Evolutionary conservation across 53 echinoderm and acorn worm species (phyloP).

Genomic region (Arbacia lixula): DNA sequence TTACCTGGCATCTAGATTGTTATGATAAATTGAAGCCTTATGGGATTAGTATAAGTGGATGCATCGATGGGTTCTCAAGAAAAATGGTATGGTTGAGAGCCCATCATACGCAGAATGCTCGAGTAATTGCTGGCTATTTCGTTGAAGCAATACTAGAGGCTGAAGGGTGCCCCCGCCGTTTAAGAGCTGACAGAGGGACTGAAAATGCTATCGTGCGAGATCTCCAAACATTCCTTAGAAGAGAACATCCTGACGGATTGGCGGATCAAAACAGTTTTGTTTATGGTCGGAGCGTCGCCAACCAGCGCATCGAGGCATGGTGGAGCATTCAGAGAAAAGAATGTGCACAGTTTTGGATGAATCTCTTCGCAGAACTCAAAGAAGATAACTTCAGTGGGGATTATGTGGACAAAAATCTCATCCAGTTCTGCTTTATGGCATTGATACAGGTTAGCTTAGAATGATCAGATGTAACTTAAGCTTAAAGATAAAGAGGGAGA

Average conservation of each 20-base stretch:
- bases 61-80: slow-evolving; percentile 75
- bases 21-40: background rate
- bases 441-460: slow-evolving; percentile 72
- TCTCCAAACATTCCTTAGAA: slow-evolving; percentile 45
- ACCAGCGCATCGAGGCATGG: slow-evolving; percentile 65
- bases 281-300: slow-evolving; percentile 29
- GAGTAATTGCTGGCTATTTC: slow-evolving; percentile 70
- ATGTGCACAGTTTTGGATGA: slow-evolving; percentile 68
- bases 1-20: background rate
- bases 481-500: too few species aligned
- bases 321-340: slow-evolving; percentile 53
- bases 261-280: background rate
- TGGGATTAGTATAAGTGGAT: slow-evolving; percentile 54
- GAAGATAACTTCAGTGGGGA: slow-evolving; percentile 64
- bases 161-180: slow-evolving; percentile 47
- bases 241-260: slow-evolving; percentile 37
- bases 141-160: slow-evolving; percentile 13
- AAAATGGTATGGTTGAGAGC: slow-evolving; percentile 71
- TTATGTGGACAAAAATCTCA: slow-evolving; percentile 62
- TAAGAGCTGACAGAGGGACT: slow-evolving; percentile 67
- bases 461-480: too few species aligned
- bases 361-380: slow-evolving; percentile 40
- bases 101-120: too few species aligned
- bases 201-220: slow-evolving; percentile 57
- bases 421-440: slow-evolving; percentile 67